These are phyloP conservation scores for Heterodera schachtii DNA, from an alignment of 1,140 invertebrate species.

Conservation along the genomic window DNA sequence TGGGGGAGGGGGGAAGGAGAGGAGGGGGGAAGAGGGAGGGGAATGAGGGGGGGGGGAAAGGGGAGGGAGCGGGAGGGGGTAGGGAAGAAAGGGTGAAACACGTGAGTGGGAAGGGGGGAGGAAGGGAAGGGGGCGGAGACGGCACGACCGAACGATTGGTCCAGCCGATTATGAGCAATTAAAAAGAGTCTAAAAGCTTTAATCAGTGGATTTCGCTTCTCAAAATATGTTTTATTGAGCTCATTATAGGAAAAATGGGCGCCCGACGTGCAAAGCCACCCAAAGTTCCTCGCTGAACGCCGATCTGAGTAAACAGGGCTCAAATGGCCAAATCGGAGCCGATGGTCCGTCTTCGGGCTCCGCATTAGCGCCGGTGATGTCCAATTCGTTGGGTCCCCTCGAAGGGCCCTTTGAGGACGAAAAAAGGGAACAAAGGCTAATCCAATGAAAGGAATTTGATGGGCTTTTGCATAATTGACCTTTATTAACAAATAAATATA, in stretches of 20 bases:
- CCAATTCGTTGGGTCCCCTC: slow-evolving; percentile 2
- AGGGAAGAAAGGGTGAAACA: neutral
- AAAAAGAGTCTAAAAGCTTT: neutral
- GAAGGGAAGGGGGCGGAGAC: neutral
- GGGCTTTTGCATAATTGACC: too few species aligned
- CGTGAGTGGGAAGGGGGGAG: too few species aligned
- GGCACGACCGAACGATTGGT: too few species aligned
- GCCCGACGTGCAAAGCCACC: neutral
- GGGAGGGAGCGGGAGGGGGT: too few species aligned
- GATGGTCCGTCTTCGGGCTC: neutral
- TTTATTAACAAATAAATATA: too few species aligned
- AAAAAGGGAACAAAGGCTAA: neutral
- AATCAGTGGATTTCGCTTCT: too few species aligned
- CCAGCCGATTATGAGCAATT: neutral
- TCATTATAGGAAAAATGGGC: neutral
- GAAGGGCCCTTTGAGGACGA: slow-evolving; percentile 10
- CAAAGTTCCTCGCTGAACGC: slow-evolving; percentile 7
- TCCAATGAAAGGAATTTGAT: neutral
- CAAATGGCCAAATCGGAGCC: neutral
- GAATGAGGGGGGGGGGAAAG: neutral
- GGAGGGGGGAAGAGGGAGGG: neutral
- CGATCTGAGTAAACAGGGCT: neutral
- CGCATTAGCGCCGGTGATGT: neutral
- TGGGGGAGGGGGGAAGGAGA: too few species aligned
- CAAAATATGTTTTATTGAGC: too few species aligned